phyloP scores from a whole-genome alignment of 2,888 invertebrate species.

The Pristionchus arcanus region DNA sequence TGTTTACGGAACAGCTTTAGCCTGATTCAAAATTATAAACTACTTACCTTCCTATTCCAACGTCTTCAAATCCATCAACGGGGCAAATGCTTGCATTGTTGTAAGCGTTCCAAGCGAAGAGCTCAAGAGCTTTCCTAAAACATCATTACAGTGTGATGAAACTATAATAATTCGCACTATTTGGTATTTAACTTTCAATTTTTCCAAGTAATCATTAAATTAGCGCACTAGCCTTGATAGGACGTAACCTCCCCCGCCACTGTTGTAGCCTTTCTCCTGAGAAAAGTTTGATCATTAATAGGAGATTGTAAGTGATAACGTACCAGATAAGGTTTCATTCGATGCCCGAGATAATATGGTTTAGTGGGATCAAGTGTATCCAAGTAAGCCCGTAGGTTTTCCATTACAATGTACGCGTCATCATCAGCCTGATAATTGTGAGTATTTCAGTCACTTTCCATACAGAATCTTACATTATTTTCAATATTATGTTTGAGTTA shows the following conservation, averaged over 20 bases:
- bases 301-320: neutral
- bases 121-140: constrained; percentile 52
- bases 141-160: too few species aligned
- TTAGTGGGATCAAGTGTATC: constrained; percentile 44
- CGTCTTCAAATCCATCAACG: constrained; percentile 55
- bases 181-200: too few species aligned
- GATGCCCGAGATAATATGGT: constrained; percentile 58
- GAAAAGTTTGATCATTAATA: neutral
- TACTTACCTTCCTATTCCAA: constrained; percentile 54
- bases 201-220: too few species aligned
- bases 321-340: constrained; percentile 57
- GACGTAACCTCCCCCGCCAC: constrained; percentile 59
- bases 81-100: constrained; percentile 55
- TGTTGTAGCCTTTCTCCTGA: constrained; percentile 59
- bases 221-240: constrained; percentile 57
- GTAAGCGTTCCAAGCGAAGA: constrained; percentile 50
- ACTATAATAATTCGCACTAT: too few species aligned
- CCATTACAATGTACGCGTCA: constrained; percentile 58
- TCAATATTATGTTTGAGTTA: neutral
- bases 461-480: too few species aligned
- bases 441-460: too few species aligned
- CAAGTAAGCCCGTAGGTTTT: constrained; percentile 56
- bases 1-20: too few species aligned
- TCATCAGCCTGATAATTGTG: constrained; percentile 57
- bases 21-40: too few species aligned